These are phyloP conservation scores for Fulmarus glacialis DNA, from an alignment of 2,113 vertebrate genomes.

Conservation along the genomic window DNA sequence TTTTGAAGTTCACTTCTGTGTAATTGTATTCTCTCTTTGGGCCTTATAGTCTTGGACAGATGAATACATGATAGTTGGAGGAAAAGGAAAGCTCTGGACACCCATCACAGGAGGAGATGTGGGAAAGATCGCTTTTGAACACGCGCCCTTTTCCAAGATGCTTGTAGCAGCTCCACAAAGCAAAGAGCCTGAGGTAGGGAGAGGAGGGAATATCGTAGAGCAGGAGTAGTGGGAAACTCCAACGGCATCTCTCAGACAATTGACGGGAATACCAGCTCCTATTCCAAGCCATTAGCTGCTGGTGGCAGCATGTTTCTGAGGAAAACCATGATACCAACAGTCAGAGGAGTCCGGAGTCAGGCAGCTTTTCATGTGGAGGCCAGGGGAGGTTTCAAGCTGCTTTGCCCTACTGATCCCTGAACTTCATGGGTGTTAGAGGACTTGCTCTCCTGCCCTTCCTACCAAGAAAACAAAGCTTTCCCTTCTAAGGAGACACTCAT, in stretches of 20 bases:
- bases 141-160: not conserved
- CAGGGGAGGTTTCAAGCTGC: not conserved
- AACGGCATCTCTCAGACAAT: not conserved
- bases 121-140: not conserved
- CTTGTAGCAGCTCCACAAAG: not conserved
- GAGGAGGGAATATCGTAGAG: not conserved
- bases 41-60: not conserved
- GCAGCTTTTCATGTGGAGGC: not conserved
- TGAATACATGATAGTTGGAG: not conserved
- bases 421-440: constrained; percentile 16
- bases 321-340: not conserved
- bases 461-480: constrained; percentile 13
- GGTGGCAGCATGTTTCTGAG: not conserved
- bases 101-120: not conserved
- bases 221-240: not conserved
- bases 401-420: constrained; percentile 12
- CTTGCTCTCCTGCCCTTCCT: not conserved
- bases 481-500: not conserved
- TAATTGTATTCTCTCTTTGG: not conserved
- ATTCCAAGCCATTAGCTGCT: not conserved
- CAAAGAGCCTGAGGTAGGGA: not conserved
- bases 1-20: not conserved
- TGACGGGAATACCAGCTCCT: not conserved
- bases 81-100: not conserved
- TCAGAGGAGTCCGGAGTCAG: not conserved